Conservation (phyloP, 1,140 invertebrate species). For the Zaprionus nigranus region DNA sequence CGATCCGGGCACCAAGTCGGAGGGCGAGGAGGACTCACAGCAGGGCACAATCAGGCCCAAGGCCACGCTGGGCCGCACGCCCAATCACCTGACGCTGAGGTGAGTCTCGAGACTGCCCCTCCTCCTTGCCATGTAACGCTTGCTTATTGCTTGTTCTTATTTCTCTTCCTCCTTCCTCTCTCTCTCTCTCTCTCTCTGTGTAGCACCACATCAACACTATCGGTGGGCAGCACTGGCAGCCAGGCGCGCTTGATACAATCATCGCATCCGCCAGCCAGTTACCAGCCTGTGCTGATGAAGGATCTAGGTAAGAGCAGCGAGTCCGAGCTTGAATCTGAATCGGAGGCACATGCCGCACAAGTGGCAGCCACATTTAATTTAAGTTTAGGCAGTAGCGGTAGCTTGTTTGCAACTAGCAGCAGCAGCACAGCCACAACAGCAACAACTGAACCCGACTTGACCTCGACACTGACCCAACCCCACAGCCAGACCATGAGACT, state of each 20-base stretch:
- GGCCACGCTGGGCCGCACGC: slow-evolving; percentile 92
- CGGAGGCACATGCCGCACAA: slow-evolving; percentile 71
- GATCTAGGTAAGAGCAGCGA: slow-evolving; percentile 91
- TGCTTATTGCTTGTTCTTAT: slow-evolving; percentile 34
- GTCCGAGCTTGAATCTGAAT: slow-evolving; percentile 69
- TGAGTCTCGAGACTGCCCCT: slow-evolving; percentile 67
- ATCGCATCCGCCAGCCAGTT: slow-evolving; percentile 95
- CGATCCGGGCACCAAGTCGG: slow-evolving; percentile 92
- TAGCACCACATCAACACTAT: slow-evolving; percentile 96
- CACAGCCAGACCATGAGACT: slow-evolving; percentile 41
- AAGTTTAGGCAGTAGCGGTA: slow-evolving; percentile 83
- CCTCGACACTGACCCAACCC: slow-evolving; percentile 10
- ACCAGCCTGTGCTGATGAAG: slow-evolving; percentile 92
- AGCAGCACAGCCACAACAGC: no score
- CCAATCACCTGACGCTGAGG: slow-evolving; percentile 95
- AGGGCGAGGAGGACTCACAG: slow-evolving; percentile 93
- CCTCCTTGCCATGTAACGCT: slow-evolving; percentile 8
- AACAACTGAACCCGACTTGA: slow-evolving; percentile 46
- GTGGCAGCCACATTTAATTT: slow-evolving; percentile 81
- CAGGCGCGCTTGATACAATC: slow-evolving; percentile 97
- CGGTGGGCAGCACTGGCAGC: slow-evolving; percentile 96
- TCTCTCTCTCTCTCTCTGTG: slow-evolving; percentile 29
- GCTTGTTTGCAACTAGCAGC: slow-evolving; percentile 58
- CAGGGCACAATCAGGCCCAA: slow-evolving; percentile 88
- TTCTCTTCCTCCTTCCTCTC: slow-evolving; percentile 36